phyloP scores from a whole-genome alignment of 2,888 invertebrate genomes.

The Toxonevra muliebris region DNA sequence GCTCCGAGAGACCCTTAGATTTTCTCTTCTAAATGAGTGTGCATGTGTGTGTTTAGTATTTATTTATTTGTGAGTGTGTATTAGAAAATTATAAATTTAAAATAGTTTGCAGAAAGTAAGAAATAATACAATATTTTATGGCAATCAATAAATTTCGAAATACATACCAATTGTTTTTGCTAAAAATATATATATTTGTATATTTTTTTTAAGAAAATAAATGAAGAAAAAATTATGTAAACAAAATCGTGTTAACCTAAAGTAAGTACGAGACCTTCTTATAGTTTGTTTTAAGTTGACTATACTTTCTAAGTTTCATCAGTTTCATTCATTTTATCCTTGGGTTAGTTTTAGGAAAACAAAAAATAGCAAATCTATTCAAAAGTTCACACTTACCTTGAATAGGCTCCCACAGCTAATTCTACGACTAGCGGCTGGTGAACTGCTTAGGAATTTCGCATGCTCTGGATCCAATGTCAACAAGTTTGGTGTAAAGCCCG shows the following conservation, averaged over 20 bases:
- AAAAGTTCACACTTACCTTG: conserved; percentile 68
- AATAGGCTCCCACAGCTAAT: conserved; percentile 92
- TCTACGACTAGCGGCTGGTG: conserved; percentile 85
- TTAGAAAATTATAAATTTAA: neutral
- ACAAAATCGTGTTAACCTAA: conserved; percentile 17
- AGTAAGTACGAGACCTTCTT: no score
- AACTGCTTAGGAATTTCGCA: conserved; percentile 74
- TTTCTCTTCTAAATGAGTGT: conserved; percentile 49
- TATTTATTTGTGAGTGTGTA: conserved; percentile 1
- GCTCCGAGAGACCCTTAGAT: conserved; percentile 50
- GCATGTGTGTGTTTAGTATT: neutral
- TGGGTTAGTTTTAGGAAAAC: neutral
- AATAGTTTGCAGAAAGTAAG: conserved; percentile 9
- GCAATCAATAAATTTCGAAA: conserved; percentile 55
- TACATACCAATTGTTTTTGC: conserved; percentile 60
- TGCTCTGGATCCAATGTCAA: conserved; percentile 73
- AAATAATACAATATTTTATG: conserved; percentile 14
- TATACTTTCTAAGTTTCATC: neutral
- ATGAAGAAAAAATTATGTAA: conserved; percentile 20
- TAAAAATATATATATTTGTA: conserved; percentile 37
- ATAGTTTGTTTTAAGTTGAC: neutral
- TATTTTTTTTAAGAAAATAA: conserved; percentile 23
- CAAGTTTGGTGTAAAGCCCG: conserved; percentile 70
- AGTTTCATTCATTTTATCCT: neutral
- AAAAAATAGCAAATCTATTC: neutral